phyloP scores from a whole-genome alignment of 2,113 vertebrate species.

The Coturnix japonica region DNA sequence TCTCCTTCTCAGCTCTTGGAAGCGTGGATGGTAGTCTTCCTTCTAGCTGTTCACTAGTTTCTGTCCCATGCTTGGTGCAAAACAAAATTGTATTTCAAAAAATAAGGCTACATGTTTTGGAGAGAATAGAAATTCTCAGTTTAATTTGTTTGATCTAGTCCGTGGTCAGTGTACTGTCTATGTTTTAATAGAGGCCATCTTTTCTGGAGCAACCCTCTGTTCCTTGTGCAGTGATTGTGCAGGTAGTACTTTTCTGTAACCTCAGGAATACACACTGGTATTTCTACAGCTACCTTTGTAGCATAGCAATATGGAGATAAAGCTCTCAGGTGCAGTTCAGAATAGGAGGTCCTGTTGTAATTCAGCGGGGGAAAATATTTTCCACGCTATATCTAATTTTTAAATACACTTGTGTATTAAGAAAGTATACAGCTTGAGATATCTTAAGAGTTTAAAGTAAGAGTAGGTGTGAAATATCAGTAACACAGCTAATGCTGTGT shows the following conservation, averaged over 20 bases:
- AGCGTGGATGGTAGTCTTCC: not conserved
- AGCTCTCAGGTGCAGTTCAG: not conserved
- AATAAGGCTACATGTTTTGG: accelerated
- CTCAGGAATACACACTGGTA: not conserved
- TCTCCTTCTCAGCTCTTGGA: not conserved
- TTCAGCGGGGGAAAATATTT: accelerated
- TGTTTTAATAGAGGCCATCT: not conserved
- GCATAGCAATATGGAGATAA: not conserved
- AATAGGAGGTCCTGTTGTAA: not conserved
- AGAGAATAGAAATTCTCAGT: not conserved
- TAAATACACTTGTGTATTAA: not conserved
- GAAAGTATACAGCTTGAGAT: not conserved
- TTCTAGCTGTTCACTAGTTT: not conserved
- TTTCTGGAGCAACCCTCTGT: not conserved
- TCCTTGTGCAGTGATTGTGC: not conserved
- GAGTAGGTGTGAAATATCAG: not conserved
- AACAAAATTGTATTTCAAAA: not conserved
- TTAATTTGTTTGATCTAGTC: not conserved
- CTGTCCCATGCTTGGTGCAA: not conserved
- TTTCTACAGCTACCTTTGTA: not conserved
- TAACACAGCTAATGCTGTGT: not conserved
- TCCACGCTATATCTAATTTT: not conserved
- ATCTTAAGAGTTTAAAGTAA: not conserved
- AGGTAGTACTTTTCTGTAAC: not conserved
- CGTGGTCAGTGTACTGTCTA: not conserved